Evolutionary conservation across 2,113 vertebrate genomes (phyloP).

Genomic region (Desmodus rotundus): DNA sequence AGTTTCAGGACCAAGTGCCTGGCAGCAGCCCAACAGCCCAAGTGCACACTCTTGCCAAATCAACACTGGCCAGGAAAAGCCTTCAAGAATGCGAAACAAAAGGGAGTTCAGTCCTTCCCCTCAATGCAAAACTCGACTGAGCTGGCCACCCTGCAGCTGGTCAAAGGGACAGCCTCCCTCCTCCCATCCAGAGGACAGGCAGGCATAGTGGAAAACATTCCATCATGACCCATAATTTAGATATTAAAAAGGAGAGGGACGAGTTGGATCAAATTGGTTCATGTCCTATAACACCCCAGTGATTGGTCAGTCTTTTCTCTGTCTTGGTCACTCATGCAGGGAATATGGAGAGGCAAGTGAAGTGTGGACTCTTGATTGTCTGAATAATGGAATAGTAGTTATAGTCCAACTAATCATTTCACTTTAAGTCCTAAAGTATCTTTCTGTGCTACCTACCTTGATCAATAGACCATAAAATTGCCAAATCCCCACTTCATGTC

Average conservation of each 20-base stretch:
- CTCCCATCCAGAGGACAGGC: background rate
- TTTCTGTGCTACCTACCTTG: slow-evolving; percentile 30
- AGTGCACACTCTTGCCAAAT: slow-evolving; percentile 68
- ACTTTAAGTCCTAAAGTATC: slow-evolving; percentile 48
- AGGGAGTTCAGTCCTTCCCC: slow-evolving; percentile 33
- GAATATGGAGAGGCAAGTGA: slow-evolving; percentile 30
- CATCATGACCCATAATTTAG: background rate
- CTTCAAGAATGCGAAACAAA: slow-evolving; percentile 66
- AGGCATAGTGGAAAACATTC: background rate
- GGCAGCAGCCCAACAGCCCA: slow-evolving; percentile 65
- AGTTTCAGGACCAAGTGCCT: slow-evolving; percentile 74
- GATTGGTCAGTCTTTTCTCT: background rate
- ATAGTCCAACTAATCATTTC: background rate
- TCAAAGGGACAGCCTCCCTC: background rate
- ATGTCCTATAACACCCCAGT: background rate
- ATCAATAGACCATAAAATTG: slow-evolving; percentile 58
- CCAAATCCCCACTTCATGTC: slow-evolving; percentile 36
- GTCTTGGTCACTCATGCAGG: background rate
- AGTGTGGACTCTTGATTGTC: background rate
- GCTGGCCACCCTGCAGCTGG: background rate
- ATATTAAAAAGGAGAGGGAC: background rate
- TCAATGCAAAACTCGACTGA: background rate
- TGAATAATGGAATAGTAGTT: slow-evolving; percentile 36
- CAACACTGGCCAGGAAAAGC: slow-evolving; percentile 63
- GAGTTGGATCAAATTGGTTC: background rate